A percentile compares a stretch with the other conserved stretches of the same genome.
Evolutionary conservation across 2,888 invertebrate species (phyloP).

Genomic region (Lycaena phlaeas): DNA sequence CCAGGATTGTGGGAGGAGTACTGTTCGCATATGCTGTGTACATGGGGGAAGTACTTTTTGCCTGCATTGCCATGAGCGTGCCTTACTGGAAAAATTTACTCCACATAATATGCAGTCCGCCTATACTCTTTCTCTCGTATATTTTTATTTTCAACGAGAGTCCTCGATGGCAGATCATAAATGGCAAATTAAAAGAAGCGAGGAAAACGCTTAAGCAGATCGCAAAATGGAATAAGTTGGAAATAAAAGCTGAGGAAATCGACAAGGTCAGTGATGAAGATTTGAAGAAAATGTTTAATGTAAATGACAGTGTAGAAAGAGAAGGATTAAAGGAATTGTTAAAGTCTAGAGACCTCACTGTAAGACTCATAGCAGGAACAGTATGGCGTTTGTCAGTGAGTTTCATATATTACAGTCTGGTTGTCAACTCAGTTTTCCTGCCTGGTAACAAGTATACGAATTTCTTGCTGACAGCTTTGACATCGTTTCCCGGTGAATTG

Average conservation of each 20-base stretch:
- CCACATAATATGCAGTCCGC: slow-evolving; percentile 42
- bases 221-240: slow-evolving; percentile 39
- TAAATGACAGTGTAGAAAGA: slow-evolving; percentile 31
- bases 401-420: slow-evolving; percentile 53
- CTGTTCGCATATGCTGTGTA: slow-evolving; percentile 46
- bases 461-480: slow-evolving; percentile 46
- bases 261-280: slow-evolving; percentile 30
- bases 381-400: slow-evolving; percentile 40
- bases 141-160: slow-evolving; percentile 43
- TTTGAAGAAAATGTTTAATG: slow-evolving; percentile 39
- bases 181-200: slow-evolving; percentile 39
- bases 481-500: slow-evolving; percentile 57
- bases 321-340: slow-evolving; percentile 38
- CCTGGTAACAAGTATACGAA: slow-evolving; percentile 55
- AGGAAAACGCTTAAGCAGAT: slow-evolving; percentile 34
- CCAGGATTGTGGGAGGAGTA: slow-evolving; percentile 44
- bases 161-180: slow-evolving; percentile 51
- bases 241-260: slow-evolving; percentile 34
- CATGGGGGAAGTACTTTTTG: slow-evolving; percentile 45
- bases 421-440: slow-evolving; percentile 49
- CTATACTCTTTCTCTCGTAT: slow-evolving; percentile 38
- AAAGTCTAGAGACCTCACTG: slow-evolving; percentile 37
- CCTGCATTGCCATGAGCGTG: slow-evolving; percentile 42
- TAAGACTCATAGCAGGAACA: slow-evolving; percentile 34
- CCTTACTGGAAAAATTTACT: slow-evolving; percentile 50